These are phyloP conservation scores for Eriocheir sinensis DNA, from an alignment of 1,140 invertebrate genomes.

Conservation along the genomic window DNA sequence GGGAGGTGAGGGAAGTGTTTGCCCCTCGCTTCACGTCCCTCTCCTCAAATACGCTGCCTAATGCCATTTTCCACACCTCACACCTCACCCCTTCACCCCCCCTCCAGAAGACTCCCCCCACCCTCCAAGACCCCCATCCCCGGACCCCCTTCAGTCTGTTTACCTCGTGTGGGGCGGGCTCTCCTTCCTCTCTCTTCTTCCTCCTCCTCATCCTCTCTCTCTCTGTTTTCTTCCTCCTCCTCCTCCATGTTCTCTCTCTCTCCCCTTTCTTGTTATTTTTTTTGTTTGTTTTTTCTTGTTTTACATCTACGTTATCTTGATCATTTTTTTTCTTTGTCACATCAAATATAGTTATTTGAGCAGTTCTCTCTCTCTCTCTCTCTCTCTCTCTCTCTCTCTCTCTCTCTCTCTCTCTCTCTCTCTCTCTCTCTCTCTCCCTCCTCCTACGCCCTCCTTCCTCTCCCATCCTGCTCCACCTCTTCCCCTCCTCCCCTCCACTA, in stretches of 20 bases:
- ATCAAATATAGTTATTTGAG: neutral
- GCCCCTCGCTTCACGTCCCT: slow-evolving; percentile 37
- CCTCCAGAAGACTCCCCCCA: too few species aligned
- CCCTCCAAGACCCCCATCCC: too few species aligned
- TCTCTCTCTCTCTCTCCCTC: neutral
- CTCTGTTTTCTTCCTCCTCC: too few species aligned
- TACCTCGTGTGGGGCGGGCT: neutral
- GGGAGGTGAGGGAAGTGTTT: slow-evolving; percentile 42
- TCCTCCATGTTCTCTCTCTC: too few species aligned
- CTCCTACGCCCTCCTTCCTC: neutral
- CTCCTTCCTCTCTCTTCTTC: too few species aligned
- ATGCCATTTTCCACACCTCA: slow-evolving; percentile 62
- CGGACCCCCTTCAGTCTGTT: neutral
- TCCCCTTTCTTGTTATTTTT: too few species aligned
- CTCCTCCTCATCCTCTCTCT: neutral
- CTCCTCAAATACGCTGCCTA: slow-evolving; percentile 56
- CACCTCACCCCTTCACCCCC: slow-evolving; percentile 35
- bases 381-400: slow-evolving; percentile 32
- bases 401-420: slow-evolving; percentile 16
- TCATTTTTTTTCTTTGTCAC: neutral
- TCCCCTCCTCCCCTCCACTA: neutral
- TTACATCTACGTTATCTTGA: neutral
- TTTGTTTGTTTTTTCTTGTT: too few species aligned
- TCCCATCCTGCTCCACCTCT: neutral
- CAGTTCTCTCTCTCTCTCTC: neutral